A percentile compares a stretch with the other conserved stretches of the same genome.
These are phyloP conservation scores for Strigops habroptila DNA, from an alignment of 2,113 vertebrate species.

Conservation along the genomic window DNA sequence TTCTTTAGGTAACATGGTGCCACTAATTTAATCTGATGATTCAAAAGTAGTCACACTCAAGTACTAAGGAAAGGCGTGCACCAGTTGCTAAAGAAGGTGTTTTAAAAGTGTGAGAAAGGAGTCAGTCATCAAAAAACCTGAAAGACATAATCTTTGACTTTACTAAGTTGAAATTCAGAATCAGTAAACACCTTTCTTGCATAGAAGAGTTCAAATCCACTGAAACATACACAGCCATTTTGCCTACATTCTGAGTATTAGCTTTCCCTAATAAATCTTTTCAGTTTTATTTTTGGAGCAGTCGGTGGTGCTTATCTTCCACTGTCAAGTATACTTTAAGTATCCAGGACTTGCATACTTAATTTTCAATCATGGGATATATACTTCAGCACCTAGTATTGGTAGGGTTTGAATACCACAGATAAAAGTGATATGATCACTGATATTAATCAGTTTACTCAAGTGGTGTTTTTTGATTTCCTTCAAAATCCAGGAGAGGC, in stretches of 20 bases:
- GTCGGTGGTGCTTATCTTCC: neutral
- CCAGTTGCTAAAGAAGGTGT: neutral
- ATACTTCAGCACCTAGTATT: neutral
- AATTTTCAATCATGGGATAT: neutral
- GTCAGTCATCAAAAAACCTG: neutral
- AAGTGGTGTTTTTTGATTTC: neutral
- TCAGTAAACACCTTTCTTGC: neutral
- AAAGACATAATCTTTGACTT: neutral
- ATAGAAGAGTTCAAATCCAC: neutral
- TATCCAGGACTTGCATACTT: neutral
- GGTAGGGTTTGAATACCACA: neutral
- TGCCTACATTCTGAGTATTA: neutral
- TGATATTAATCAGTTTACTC: neutral
- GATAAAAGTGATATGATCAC: neutral
- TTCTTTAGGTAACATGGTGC: neutral
- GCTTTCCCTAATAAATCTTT: neutral
- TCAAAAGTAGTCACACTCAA: neutral
- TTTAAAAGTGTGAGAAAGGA: neutral
- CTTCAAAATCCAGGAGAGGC: neutral
- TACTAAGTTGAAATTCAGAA: neutral
- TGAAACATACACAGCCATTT: neutral
- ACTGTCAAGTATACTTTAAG: neutral
- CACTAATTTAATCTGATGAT: slow-evolving; percentile 11
- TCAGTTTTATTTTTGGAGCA: neutral
- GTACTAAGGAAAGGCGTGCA: neutral